Conservation (phyloP, 2,113 vertebrate species). For the Leucopternis melanops region DNA sequence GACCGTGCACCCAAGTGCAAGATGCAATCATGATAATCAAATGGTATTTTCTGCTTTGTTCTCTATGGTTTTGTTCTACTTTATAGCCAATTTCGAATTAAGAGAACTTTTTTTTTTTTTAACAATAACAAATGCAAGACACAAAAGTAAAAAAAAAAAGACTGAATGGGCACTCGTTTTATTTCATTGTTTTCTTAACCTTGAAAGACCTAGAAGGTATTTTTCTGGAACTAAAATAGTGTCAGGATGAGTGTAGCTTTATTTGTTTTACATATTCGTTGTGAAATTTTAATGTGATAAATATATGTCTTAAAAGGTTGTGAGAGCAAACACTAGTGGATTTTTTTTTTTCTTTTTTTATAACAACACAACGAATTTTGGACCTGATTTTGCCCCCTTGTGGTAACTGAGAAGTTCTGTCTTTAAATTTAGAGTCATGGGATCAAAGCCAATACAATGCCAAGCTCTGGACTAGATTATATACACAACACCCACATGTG, state of each 20-base stretch:
- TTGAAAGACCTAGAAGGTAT: neutral
- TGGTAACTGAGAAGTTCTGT: neutral
- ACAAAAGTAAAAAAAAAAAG: neutral
- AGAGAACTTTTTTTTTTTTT: neutral
- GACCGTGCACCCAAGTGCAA: neutral
- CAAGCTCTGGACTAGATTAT: neutral
- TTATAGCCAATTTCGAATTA: constrained; percentile 16
- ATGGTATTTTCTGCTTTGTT: constrained; percentile 31
- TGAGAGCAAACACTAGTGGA: neutral
- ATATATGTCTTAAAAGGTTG: neutral
- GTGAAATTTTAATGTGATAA: neutral
- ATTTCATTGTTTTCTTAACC: constrained; percentile 16
- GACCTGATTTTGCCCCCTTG: neutral
- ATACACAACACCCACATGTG: neutral
- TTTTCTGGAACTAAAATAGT: neutral
- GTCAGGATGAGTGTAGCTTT: neutral
- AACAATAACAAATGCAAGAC: neutral
- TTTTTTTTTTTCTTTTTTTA: neutral
- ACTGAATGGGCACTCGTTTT: neutral
- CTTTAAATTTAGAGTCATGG: neutral
- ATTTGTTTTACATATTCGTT: neutral
- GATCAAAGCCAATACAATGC: neutral
- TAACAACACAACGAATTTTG: neutral
- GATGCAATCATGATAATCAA: constrained; percentile 23
- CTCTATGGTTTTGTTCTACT: neutral